Evolutionary conservation across 2,888 invertebrate genomes (phyloP).

Genomic region (Hirtodrosophila histrioides): DNA sequence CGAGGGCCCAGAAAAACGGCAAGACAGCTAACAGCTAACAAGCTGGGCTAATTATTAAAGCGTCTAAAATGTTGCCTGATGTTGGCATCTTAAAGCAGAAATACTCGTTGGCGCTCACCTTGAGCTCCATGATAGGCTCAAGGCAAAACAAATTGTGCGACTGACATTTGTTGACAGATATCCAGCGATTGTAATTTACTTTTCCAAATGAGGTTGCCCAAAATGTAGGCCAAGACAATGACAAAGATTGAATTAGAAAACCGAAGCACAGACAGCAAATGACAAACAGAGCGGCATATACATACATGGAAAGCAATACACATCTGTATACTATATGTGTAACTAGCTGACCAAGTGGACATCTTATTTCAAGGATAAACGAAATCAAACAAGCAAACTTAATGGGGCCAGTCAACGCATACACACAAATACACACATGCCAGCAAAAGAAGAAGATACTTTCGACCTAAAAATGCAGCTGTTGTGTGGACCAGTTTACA

Average conservation of each 20-base stretch:
- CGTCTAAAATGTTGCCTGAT: constrained; percentile 19
- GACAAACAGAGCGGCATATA: constrained; percentile 24
- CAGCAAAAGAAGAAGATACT: neutral
- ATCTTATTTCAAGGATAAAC: constrained; percentile 71
- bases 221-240: constrained; percentile 63
- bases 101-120: constrained; percentile 18
- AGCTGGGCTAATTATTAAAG: constrained; percentile 69
- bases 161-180: constrained; percentile 58
- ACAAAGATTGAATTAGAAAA: constrained; percentile 62
- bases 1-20: constrained; percentile 31
- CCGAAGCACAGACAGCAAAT: constrained; percentile 18
- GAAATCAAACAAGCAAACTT: constrained; percentile 58
- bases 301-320: constrained; percentile 29
- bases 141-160: constrained; percentile 48
- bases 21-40: constrained; percentile 14
- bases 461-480: constrained; percentile 15
- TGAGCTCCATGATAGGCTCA: constrained; percentile 14
- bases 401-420: constrained; percentile 41
- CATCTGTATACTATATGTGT: constrained; percentile 2
- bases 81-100: constrained; percentile 36
- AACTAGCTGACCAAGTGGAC: constrained; percentile 42
- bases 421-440: constrained; percentile 3
- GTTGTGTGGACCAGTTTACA: constrained; percentile 2
- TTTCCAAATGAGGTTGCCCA: constrained; percentile 22
- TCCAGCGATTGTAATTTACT: constrained; percentile 50